Conservation (phyloP, 2,113 vertebrate species). For the Embiotoca jacksoni region DNA sequence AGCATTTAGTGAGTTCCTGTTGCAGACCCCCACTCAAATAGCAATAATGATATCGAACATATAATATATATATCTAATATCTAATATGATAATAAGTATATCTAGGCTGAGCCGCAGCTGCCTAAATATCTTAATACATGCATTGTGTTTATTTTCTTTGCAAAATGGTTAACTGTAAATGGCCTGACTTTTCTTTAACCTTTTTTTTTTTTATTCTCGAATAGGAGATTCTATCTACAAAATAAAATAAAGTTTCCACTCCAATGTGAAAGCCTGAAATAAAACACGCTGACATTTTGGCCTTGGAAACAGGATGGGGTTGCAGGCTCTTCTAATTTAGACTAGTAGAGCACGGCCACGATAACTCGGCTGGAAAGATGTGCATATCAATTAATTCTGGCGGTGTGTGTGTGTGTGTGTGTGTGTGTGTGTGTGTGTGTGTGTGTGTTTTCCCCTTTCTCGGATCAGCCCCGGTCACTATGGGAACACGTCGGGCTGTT, state of each 20-base stretch:
- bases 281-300: too few species aligned
- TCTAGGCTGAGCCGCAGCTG: too few species aligned
- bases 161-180: not conserved
- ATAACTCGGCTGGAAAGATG: constrained; percentile 29
- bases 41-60: not conserved
- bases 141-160: too few species aligned
- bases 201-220: too few species aligned
- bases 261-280: too few species aligned
- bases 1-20: not conserved
- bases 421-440: too few species aligned
- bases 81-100: too few species aligned
- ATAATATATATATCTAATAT: too few species aligned
- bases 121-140: too few species aligned
- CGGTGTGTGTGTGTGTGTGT: not conserved
- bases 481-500: constrained; percentile 74
- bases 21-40: constrained; percentile 4
- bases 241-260: too few species aligned
- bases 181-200: not conserved
- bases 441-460: not conserved
- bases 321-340: not conserved
- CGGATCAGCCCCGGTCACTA: constrained; percentile 61
- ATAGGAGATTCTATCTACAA: too few species aligned
- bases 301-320: not conserved
- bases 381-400: constrained; percentile 42
- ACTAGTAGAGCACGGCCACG: too few species aligned